Evolutionary conservation across 23 tunicate genomes (phyloP).

Genomic region (Halocynthia roretzi): DNA sequence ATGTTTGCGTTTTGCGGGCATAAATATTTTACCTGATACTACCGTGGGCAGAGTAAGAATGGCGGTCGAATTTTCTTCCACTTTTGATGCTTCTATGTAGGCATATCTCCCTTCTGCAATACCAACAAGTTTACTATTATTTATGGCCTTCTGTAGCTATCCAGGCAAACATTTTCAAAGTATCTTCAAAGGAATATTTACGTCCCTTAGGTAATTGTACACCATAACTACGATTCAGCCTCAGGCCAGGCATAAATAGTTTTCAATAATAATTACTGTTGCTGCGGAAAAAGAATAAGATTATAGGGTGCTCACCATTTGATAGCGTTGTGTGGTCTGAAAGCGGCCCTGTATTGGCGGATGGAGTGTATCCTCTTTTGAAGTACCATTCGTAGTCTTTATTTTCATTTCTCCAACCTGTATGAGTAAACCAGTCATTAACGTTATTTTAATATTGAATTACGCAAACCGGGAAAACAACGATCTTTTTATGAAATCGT

Average conservation of each 20-base stretch:
- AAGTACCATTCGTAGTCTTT: conserved; percentile 39
- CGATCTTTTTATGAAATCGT: background rate
- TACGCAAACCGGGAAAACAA: no score
- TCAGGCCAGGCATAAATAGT: no score
- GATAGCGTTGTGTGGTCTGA: conserved; percentile 42
- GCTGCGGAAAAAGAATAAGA: no score
- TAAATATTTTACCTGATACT: background rate
- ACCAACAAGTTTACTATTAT: no score
- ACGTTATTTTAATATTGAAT: no score
- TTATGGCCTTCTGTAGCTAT: no score
- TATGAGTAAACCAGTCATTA: background rate
- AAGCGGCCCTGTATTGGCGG: conserved; percentile 53
- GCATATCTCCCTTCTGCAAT: conserved; percentile 53
- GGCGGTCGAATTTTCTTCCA: background rate
- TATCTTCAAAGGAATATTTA: no score
- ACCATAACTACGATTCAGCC: no score
- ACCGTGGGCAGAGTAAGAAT: background rate
- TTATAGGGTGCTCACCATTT: background rate
- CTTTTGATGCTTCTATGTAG: conserved; percentile 37
- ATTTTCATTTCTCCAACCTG: conserved; percentile 12
- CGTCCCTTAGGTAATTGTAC: no score
- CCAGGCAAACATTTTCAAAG: no score
- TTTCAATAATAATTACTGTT: no score
- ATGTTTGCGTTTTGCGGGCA: no score
- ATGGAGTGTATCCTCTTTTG: conserved; percentile 46